These are phyloP conservation scores for Volucella inflata DNA, from an alignment of 2,888 invertebrate species.

Conservation along the genomic window DNA sequence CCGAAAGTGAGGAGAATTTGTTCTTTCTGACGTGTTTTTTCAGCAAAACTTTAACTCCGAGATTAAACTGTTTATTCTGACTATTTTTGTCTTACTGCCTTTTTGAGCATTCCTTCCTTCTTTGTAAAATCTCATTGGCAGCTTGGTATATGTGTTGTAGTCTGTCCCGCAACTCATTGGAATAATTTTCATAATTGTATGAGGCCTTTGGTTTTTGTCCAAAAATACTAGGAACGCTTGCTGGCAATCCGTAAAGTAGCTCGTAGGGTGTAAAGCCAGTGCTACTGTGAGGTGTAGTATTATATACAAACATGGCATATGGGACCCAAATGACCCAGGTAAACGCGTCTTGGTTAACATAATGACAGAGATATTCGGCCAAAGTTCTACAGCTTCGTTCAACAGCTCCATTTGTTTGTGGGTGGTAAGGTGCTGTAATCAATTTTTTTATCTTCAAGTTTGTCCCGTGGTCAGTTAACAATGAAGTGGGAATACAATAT, in stretches of 20 bases:
- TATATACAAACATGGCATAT: too few species aligned
- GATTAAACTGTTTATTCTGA: neutral
- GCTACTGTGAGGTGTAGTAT: too few species aligned
- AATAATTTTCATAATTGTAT: neutral
- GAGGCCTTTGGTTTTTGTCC: neutral
- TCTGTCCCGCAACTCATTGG: neutral
- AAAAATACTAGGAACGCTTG: neutral
- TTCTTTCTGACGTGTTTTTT: constrained; percentile 10
- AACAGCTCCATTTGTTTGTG: constrained; percentile 77
- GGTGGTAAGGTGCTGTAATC: constrained; percentile 13
- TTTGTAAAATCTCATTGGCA: neutral
- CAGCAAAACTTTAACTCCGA: constrained; percentile 6
- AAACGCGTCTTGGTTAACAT: constrained; percentile 70
- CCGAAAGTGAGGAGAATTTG: constrained; percentile 1
- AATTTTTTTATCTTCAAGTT: constrained; percentile 14
- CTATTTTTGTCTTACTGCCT: neutral
- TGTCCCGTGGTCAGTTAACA: constrained; percentile 41
- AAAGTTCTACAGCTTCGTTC: constrained; percentile 76
- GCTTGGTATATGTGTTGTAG: constrained; percentile 12
- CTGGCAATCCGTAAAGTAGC: too few species aligned
- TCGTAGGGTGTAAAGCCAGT: too few species aligned
- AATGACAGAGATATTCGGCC: constrained; percentile 78
- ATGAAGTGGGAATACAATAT: constrained; percentile 19
- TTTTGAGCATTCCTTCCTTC: constrained; percentile 5
- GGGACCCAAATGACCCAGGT: too few species aligned